Percentiles rank a stretch among this genome's conserved stretches.
Conservation (phyloP, 2,888 invertebrate species). For the Glaucopsyche alexis region DNA sequence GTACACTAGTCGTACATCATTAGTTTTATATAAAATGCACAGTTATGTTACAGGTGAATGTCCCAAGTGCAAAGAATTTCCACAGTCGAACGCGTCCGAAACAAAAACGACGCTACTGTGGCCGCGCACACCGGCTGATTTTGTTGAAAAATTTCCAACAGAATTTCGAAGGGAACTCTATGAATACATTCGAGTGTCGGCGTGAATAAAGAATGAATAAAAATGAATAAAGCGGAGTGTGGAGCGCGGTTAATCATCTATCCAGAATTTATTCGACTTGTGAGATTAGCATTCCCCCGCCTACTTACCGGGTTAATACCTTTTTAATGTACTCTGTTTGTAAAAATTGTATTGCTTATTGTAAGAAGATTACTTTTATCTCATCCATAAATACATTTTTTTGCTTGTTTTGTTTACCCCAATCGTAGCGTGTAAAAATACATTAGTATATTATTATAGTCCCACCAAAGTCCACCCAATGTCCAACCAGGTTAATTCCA, state of each 20-base stretch:
- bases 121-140: constrained; percentile 39
- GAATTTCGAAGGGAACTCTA: constrained; percentile 55
- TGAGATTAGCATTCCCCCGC: constrained; percentile 46
- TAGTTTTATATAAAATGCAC: too few relatives aligned
- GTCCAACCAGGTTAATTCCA: too few relatives aligned
- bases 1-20: too few relatives aligned
- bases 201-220: constrained; percentile 70
- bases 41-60: not conserved
- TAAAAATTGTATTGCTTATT: constrained; percentile 2
- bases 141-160: constrained; percentile 47
- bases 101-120: constrained; percentile 26
- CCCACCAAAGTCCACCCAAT: too few relatives aligned
- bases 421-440: not conserved
- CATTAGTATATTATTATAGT: too few relatives aligned
- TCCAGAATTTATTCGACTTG: constrained; percentile 56
- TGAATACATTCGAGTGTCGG: constrained; percentile 70
- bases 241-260: constrained; percentile 60
- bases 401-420: not conserved
- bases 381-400: not conserved
- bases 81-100: not conserved
- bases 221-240: constrained; percentile 56
- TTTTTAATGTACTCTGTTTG: constrained; percentile 22
- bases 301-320: constrained; percentile 26
- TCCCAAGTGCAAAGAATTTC: not conserved
- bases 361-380: constrained; percentile 12